Evolutionary conservation across 2,797 vertebrate genomes (phyloP).

Genomic region (Steatocranus sp.): DNA sequence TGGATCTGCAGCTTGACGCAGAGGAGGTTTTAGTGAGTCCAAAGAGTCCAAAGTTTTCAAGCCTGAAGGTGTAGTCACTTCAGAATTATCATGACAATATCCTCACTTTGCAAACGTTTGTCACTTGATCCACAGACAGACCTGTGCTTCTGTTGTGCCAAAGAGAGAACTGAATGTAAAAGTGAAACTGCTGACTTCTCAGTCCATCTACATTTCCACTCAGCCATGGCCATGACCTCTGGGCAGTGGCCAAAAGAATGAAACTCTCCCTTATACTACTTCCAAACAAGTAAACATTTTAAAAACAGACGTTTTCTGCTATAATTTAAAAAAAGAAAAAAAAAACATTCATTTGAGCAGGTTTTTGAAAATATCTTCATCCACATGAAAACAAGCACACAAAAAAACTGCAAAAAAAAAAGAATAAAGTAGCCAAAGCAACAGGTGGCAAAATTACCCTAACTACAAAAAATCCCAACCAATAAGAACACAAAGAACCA

Average conservation of each 20-base stretch:
- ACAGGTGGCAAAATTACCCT: background rate
- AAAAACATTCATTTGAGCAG: rapidly evolving
- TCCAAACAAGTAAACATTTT: background rate
- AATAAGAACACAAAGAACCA: background rate
- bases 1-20: background rate
- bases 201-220: background rate
- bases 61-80: background rate
- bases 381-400: background rate
- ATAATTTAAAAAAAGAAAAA: rapidly evolving
- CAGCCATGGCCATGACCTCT: background rate
- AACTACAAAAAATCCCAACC: background rate
- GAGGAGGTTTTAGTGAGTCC: background rate
- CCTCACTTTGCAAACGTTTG: background rate
- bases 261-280: background rate
- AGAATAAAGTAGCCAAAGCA: background rate
- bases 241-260: background rate
- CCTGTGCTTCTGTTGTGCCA: background rate
- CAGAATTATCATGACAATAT: background rate
- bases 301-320: background rate
- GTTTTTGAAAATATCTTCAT: background rate
- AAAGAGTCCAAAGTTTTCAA: background rate
- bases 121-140: background rate
- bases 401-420: background rate
- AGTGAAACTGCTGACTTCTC: background rate
- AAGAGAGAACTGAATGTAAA: background rate